These are phyloP conservation scores for Rattus rattus DNA, from an alignment of 2,113 vertebrate genomes.

Conservation along the genomic window DNA sequence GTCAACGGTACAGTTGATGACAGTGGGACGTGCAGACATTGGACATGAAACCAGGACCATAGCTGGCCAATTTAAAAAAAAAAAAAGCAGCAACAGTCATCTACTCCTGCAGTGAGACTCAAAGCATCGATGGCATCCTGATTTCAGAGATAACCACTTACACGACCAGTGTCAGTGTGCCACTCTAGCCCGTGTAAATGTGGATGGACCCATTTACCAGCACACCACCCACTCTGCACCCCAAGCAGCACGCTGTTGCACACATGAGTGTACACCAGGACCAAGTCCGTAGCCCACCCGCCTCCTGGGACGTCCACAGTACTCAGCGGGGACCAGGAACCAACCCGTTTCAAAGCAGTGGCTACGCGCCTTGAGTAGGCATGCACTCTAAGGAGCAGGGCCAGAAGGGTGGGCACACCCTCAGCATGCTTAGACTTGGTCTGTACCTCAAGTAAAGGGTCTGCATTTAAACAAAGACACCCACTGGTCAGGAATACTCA, in stretches of 20 bases:
- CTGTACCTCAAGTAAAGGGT: constrained; percentile 69
- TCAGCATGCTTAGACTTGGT: constrained; percentile 75
- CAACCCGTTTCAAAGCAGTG: not conserved
- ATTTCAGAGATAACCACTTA: not conserved
- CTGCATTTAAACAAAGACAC: constrained; percentile 78
- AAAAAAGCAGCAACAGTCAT: constrained; percentile 21
- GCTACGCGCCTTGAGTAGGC: constrained; percentile 50
- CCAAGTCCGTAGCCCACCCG: not conserved
- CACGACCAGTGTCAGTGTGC: not conserved
- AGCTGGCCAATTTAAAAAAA: constrained; percentile 63
- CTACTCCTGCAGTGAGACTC: constrained; percentile 1
- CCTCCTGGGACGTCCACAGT: not conserved
- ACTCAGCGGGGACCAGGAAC: not conserved
- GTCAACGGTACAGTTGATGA: constrained; percentile 63
- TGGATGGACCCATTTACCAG: not conserved
- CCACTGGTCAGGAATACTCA: constrained; percentile 88
- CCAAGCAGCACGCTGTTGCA: constrained; percentile 40
- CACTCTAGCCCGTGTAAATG: not conserved
- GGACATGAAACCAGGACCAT: constrained; percentile 47
- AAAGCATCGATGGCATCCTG: not conserved
- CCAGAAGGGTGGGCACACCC: constrained; percentile 62
- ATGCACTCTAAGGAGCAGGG: constrained; percentile 84
- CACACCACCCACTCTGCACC: not conserved
- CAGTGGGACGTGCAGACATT: constrained; percentile 84
- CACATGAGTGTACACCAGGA: not conserved